These are phyloP conservation scores for Epinotia demarniana DNA, from an alignment of 2,888 invertebrate species.

Conservation along the genomic window DNA sequence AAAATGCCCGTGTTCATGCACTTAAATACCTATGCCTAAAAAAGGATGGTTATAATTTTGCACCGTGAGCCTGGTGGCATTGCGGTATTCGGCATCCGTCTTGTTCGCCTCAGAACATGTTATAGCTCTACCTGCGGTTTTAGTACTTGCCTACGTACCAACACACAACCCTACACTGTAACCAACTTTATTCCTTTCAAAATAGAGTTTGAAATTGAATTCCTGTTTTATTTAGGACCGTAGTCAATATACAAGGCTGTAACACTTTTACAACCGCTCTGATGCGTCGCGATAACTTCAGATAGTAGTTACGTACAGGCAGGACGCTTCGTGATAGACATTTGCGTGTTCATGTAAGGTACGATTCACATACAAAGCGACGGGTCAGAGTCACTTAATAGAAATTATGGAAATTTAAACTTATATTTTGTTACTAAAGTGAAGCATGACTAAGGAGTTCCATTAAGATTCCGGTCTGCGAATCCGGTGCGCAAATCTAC, in stretches of 20 bases:
- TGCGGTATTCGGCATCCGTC: slow-evolving; percentile 29
- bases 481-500: neutral
- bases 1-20: neutral
- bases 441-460: neutral
- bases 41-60: slow-evolving; percentile 23
- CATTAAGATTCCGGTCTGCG: neutral
- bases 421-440: neutral
- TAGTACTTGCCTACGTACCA: slow-evolving; percentile 35
- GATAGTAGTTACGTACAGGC: slow-evolving; percentile 52
- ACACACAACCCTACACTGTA: neutral
- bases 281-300: slow-evolving; percentile 58
- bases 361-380: neutral
- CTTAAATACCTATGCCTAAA: slow-evolving; percentile 3
- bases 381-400: neutral
- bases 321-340: neutral
- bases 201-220: slow-evolving; percentile 1
- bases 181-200: slow-evolving; percentile 25
- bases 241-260: slow-evolving; percentile 57
- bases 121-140: slow-evolving; percentile 41
- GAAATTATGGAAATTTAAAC: slow-evolving; percentile 1
- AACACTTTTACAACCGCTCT: slow-evolving; percentile 59
- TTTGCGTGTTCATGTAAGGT: neutral
- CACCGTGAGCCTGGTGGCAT: slow-evolving; percentile 5
- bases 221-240: slow-evolving; percentile 46
- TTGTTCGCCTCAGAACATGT: slow-evolving; percentile 26